These are phyloP conservation scores for Passerina amoena DNA, from an alignment of 2,113 vertebrate genomes.

Conservation along the genomic window DNA sequence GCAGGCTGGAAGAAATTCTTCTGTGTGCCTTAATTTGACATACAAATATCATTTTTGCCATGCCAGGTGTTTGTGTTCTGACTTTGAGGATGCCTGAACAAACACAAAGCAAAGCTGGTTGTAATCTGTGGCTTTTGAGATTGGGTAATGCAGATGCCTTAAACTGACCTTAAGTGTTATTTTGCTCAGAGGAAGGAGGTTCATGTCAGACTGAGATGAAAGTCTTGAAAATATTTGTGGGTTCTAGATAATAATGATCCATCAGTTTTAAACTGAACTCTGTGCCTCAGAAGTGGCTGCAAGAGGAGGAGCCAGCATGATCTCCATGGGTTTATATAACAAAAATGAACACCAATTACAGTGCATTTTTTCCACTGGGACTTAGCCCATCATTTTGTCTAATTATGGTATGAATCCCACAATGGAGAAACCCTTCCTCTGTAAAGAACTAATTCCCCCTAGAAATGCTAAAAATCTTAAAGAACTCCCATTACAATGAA, in stretches of 20 bases:
- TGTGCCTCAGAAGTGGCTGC: slow-evolving; percentile 26
- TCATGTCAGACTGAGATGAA: not conserved
- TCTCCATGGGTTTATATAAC: slow-evolving; percentile 50
- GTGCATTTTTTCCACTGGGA: slow-evolving; percentile 30
- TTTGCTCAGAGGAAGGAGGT: not conserved
- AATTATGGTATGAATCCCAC: slow-evolving; percentile 63
- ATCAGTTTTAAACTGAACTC: slow-evolving; percentile 16
- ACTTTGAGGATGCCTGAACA: not conserved
- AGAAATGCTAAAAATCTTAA: slow-evolving; percentile 50
- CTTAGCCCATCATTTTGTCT: slow-evolving; percentile 66
- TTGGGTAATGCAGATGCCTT: not conserved
- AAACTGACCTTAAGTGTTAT: not conserved
- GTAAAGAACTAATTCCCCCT: slow-evolving; percentile 51
- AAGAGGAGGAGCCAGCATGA: not conserved
- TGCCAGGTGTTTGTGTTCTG: not conserved
- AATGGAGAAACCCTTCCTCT: slow-evolving; percentile 43
- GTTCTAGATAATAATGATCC: slow-evolving; percentile 11
- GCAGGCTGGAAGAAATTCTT: not conserved
- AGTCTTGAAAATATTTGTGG: not conserved
- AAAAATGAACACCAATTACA: slow-evolving; percentile 70
- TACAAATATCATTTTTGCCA: not conserved
- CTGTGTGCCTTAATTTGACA: not conserved
- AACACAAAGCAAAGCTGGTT: not conserved
- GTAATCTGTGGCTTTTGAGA: not conserved
- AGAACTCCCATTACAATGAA: slow-evolving; percentile 43